Conservation (phyloP, 2,888 invertebrate genomes). For the Ptychoptera albimana region DNA sequence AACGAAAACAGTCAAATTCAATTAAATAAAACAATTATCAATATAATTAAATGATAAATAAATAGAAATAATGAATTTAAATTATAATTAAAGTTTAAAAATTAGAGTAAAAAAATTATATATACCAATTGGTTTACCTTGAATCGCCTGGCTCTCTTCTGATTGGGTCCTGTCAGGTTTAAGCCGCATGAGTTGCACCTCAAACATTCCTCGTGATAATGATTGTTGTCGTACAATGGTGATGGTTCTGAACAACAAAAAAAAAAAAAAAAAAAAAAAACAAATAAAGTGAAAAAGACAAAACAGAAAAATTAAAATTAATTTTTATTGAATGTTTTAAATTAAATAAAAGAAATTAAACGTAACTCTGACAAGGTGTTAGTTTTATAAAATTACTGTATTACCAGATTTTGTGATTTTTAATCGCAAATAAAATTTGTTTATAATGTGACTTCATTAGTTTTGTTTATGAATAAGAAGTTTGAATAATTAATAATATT, state of each 20-base stretch:
- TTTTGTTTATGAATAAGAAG: no score
- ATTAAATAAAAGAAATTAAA: no score
- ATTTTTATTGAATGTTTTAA: neutral
- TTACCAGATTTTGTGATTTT: no score
- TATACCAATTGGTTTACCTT: constrained; percentile 25
- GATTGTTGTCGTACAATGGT: constrained; percentile 84
- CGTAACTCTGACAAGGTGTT: no score
- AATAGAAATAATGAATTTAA: neutral
- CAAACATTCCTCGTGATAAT: constrained; percentile 94
- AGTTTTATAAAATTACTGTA: no score
- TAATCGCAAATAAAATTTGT: no score
- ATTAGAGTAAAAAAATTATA: neutral
- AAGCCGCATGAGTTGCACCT: constrained; percentile 91
- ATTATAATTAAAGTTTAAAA: neutral
- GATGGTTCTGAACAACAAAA: constrained; percentile 59
- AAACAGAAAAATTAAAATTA: neutral
- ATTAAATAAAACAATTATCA: neutral
- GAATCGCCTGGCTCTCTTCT: constrained; percentile 49
- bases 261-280: constrained; percentile 7
- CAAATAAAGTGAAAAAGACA: neutral
- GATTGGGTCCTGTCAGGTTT: constrained; percentile 83
- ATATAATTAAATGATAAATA: no score
- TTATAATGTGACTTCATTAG: no score
- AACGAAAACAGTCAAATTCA: neutral
- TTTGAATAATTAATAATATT: no score